Evolutionary conservation across 1,140 invertebrate genomes (phyloP).

Genomic region (Samia ricini): DNA sequence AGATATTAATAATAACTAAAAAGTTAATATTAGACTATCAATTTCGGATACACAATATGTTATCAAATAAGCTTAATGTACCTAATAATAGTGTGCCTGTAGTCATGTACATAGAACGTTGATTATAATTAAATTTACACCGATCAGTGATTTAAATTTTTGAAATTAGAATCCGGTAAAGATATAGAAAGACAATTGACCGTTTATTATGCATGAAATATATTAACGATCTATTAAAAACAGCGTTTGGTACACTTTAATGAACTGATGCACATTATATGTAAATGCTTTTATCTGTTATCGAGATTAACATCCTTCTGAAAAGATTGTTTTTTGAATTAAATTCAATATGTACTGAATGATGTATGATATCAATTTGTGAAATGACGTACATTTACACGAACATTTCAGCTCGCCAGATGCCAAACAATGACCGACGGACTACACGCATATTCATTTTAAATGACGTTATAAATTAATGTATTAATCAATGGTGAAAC

Average conservation of each 20-base stretch:
- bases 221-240: neutral
- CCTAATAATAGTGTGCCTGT: no score
- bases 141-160: no score
- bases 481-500: constrained; percentile 22
- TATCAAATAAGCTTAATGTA: no score
- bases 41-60: no score
- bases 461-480: constrained; percentile 43
- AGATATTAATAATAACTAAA: no score
- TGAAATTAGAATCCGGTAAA: no score
- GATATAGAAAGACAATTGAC: no score
- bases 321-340: constrained; percentile 34
- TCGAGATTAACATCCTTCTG: constrained; percentile 27
- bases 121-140: no score
- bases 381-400: constrained; percentile 55
- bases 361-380: constrained; percentile 60
- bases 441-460: constrained; percentile 33
- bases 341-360: constrained; percentile 48
- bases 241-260: neutral
- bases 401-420: constrained; percentile 47
- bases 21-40: no score
- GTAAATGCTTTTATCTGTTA: constrained; percentile 20
- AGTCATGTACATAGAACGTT: no score
- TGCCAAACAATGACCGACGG: constrained; percentile 45
- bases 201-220: no score
- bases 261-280: neutral